Conservation (phyloP, 1,140 invertebrate species). For the Bemisia tabaci region DNA sequence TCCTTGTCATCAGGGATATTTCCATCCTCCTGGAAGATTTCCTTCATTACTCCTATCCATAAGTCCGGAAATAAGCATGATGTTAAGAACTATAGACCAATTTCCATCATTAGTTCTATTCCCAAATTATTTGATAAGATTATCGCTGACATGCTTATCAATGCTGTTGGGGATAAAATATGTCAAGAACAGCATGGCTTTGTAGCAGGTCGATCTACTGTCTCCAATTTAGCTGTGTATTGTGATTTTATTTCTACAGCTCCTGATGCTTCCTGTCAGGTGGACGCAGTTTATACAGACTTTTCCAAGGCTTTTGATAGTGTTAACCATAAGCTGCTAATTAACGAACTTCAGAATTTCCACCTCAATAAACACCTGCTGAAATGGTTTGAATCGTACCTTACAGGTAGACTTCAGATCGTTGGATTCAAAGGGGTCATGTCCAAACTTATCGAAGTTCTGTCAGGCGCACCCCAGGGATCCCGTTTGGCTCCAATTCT, state of each 20-base stretch:
- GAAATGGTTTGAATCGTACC: constrained; percentile 21
- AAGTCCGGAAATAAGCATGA: constrained; percentile 6
- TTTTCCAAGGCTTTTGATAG: constrained; percentile 3
- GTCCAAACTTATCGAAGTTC: constrained; percentile 15
- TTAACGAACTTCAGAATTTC: not conserved
- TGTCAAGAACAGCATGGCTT: no score
- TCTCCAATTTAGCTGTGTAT: no score
- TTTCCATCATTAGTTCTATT: constrained; percentile 7
- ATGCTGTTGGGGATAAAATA: no score
- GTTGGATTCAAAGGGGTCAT: constrained; percentile 19
- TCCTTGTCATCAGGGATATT: constrained; percentile 2
- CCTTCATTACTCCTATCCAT: not conserved
- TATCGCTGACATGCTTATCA: no score
- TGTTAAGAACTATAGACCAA: constrained; percentile 11
- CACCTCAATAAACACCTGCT: constrained; percentile 7
- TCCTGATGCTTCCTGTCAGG: no score
- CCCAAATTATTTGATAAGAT: constrained; percentile 9
- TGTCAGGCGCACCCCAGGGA: constrained; percentile 24
- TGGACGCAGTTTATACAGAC: no score
- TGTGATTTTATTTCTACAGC: no score
- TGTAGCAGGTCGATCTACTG: no score
- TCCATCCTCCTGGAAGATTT: not conserved
- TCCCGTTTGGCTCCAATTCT: constrained; percentile 24
- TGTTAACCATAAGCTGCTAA: not conserved
- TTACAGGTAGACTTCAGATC: constrained; percentile 18